A percentile compares a stretch with the other conserved stretches of the same genome.
Evolutionary conservation across 1,140 invertebrate genomes (phyloP).

Genomic region (Magallana gigas): DNA sequence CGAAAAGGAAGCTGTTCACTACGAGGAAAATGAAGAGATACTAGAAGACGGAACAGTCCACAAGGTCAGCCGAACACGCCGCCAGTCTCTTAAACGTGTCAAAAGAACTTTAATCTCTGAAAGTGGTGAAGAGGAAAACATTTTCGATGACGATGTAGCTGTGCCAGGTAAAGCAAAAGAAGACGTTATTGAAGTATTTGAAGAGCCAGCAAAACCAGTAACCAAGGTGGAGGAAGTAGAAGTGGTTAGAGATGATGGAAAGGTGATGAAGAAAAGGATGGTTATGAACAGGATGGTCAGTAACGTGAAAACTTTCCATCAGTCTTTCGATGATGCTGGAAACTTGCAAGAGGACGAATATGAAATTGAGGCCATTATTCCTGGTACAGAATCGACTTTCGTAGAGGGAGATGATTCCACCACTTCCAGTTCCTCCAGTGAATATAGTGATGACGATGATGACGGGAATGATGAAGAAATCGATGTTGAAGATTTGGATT

Average conservation of each 20-base stretch:
- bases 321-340: slow-evolving; percentile 69
- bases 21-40: slow-evolving; percentile 71
- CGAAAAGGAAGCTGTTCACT: slow-evolving; percentile 62
- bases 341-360: slow-evolving; percentile 64
- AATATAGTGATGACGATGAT: slow-evolving; percentile 61
- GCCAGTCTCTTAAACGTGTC: slow-evolving; percentile 70
- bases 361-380: slow-evolving; percentile 74
- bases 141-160: slow-evolving; percentile 63
- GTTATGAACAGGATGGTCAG: slow-evolving; percentile 71
- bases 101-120: slow-evolving; percentile 63
- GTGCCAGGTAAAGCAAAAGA: slow-evolving; percentile 63
- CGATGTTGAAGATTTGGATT: slow-evolving; percentile 11
- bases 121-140: slow-evolving; percentile 64
- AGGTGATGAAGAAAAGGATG: slow-evolving; percentile 69
- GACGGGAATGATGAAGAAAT: slow-evolving; percentile 44
- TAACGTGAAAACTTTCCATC: slow-evolving; percentile 67
- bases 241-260: slow-evolving; percentile 73
- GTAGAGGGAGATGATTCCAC: slow-evolving; percentile 40
- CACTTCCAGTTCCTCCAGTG: slow-evolving; percentile 50
- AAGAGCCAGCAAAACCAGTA: slow-evolving; percentile 72
- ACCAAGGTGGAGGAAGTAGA: slow-evolving; percentile 75
- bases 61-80: slow-evolving; percentile 61
- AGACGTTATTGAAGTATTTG: slow-evolving; percentile 73
- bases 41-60: slow-evolving; percentile 75
- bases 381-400: slow-evolving; percentile 73